Evolutionary conservation across 1,140 invertebrate species (phyloP), one percentile per base, ranked within the genome.

Genomic region (Trinorchestia longiramus): DNA sequence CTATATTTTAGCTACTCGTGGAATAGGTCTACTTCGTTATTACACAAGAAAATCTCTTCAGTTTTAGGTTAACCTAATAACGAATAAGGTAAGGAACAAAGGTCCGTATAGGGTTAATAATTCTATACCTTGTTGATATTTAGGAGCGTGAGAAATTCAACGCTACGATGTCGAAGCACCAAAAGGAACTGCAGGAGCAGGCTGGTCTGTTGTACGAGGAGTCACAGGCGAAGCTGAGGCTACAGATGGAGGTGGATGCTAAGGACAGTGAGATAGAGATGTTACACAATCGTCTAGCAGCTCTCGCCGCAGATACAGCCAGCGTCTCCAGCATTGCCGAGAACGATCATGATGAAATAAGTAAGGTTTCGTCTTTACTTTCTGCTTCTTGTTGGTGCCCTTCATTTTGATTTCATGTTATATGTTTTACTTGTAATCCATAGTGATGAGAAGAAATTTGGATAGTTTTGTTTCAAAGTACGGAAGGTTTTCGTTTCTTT

Each of bases 241-340:
- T 96, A 40, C 98, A 99, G 97, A 99, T 99, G 99, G 99, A 99
- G 97, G 97, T 99, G 44, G 99, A 99, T 97, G 99, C 99, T 96
- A 99, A 99, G 97, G 99, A 99, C 97, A 99, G 98, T 0, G 99
- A 99, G 97, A 99, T 99, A 96, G 99, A 99, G 97, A 98, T 99
- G 97, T 97, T 99, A 40, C 98, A 98, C 97, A 98, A 98, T 97
- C 99, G 99, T 97, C 53, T 97, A 15, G 97, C 97, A 95, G 97
- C 99, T 11, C 97, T 98, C 43, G 98, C 98, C 96, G 98, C 98
- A 97, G 99, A 99, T 97, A 99, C 99, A 0, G 98, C 98, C 0
- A 99, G 99, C 19, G 98, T 99, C 53, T 99, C 98, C 95, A 99
- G 99, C 44, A 97, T 97, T 47, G 98, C 98, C 95, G 98, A 99